Percentiles rank a stretch among this genome's conserved stretches.
These are phyloP conservation scores for Arrhamphus sclerolepis DNA, from an alignment of 2,797 vertebrate genomes.

Conservation along the genomic window DNA sequence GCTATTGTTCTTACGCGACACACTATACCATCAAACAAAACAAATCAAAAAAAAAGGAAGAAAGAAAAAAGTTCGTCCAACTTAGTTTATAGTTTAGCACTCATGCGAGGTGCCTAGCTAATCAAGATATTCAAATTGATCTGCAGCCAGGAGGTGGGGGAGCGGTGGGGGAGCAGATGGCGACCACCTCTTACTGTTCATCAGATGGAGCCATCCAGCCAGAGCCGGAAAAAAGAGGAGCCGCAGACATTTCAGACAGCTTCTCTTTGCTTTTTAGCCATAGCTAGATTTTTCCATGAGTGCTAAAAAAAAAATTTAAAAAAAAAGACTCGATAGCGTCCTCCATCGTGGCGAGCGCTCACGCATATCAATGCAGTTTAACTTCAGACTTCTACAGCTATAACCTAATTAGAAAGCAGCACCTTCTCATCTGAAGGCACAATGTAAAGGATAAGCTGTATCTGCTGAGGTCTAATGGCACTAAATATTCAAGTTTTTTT, in stretches of 20 bases:
- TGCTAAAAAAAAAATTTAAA: conserved; percentile 12
- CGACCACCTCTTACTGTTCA: conserved; percentile 46
- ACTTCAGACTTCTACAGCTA: conserved; percentile 71
- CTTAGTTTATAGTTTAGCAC: conserved; percentile 27
- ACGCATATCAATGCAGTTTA: conserved; percentile 77
- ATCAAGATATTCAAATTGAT: conserved; percentile 66
- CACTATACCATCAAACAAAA: conserved; percentile 47
- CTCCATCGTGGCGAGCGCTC: conserved; percentile 43
- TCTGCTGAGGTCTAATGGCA: conserved; percentile 56
- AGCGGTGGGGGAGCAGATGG: conserved; percentile 26
- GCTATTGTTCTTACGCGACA: conserved; percentile 56
- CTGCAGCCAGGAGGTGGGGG: conserved; percentile 22
- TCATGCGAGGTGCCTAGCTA: conserved; percentile 42
- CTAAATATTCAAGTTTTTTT: conserved; percentile 52
- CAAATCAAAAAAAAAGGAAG: conserved; percentile 31
- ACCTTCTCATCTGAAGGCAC: conserved; percentile 67
- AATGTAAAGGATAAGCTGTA: conserved; percentile 73
- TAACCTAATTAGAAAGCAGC: conserved; percentile 76
- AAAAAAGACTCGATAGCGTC: conserved; percentile 15
- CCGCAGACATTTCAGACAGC: conserved; percentile 54
- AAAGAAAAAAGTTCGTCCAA: conserved; percentile 24
- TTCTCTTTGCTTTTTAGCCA: conserved; percentile 45
- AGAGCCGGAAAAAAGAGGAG: conserved; percentile 44
- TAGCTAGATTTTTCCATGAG: conserved; percentile 51
- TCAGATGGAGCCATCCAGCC: conserved; percentile 62